Conservation (phyloP, 30 jellyfish, hydroid and myxozoan genomes). For the Hydractinia echinata region DNA sequence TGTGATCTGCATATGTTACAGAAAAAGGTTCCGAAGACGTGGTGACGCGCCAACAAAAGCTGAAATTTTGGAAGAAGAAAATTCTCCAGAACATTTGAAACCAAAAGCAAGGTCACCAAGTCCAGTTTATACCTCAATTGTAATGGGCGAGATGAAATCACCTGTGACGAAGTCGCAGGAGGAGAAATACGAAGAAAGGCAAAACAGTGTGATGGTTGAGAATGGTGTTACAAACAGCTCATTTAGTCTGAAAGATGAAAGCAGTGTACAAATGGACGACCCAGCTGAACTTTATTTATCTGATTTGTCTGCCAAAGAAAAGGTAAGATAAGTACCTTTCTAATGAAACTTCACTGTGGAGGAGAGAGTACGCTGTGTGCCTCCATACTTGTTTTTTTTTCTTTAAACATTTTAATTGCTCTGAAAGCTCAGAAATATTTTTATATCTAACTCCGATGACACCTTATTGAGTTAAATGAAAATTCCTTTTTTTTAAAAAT, state of each 20-base stretch:
- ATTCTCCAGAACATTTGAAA: slow-evolving; percentile 4
- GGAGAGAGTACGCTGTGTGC: too few relatives aligned
- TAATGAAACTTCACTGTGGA: too few relatives aligned
- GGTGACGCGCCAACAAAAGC: neutral
- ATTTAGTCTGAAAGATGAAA: neutral
- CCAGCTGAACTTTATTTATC: neutral
- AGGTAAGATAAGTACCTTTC: neutral
- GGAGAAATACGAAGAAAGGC: neutral
- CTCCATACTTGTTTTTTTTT: too few relatives aligned
- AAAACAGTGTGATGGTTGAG: neutral
- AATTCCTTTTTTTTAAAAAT: neutral
- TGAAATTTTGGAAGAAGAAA: neutral
- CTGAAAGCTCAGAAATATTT: too few relatives aligned
- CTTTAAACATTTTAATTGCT: too few relatives aligned
- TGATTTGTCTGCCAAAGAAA: slow-evolving; percentile 4
- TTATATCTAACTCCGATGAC: too few relatives aligned
- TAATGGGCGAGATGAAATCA: neutral
- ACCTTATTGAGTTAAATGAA: too few relatives aligned
- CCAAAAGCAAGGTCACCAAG: neutral
- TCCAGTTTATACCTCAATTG: neutral
- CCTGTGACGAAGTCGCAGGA: neutral
- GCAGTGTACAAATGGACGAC: neutral
- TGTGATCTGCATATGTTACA: slow-evolving; percentile 25
- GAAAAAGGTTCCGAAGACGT: neutral
- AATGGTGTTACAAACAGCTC: slow-evolving; percentile 12